phyloP scores from a whole-genome alignment of 2,888 invertebrate species.

The Athetis lepigone region DNA sequence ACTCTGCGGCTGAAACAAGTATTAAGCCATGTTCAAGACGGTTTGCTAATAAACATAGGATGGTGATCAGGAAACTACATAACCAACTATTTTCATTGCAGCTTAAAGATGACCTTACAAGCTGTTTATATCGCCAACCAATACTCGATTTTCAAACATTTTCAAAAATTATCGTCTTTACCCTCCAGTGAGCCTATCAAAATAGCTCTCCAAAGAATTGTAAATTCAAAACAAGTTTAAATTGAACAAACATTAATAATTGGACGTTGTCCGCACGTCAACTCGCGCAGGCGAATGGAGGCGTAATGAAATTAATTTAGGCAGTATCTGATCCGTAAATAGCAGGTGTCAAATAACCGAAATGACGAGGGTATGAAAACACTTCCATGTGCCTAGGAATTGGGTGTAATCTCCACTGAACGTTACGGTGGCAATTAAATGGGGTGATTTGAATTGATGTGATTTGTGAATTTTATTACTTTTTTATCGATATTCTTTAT shows the following conservation, averaged over 20 bases:
- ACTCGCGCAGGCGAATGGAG: constrained; percentile 39
- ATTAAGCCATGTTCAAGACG: no score
- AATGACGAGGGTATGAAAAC: constrained; percentile 69
- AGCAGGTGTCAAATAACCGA: constrained; percentile 68
- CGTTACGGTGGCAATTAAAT: constrained; percentile 35
- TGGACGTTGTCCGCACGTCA: constrained; percentile 40
- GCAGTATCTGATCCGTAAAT: constrained; percentile 63
- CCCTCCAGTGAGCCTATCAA: neutral
- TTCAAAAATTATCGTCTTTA: no score
- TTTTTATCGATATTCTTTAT: neutral
- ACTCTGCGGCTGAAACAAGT: no score
- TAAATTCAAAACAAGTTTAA: constrained; percentile 17
- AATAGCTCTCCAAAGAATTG: neutral
- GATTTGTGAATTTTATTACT: constrained; percentile 10
- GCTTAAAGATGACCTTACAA: no score
- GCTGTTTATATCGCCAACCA: no score
- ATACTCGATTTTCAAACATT: no score
- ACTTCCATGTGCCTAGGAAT: constrained; percentile 26
- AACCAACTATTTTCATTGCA: no score
- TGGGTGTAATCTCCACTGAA: constrained; percentile 18
- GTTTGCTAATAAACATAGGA: no score
- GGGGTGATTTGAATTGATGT: constrained; percentile 19
- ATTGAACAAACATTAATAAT: constrained; percentile 45
- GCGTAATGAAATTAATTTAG: constrained; percentile 69
- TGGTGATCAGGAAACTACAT: no score